phyloP scores from a whole-genome alignment of 2,888 invertebrate genomes.

The Campoplex nolae region DNA sequence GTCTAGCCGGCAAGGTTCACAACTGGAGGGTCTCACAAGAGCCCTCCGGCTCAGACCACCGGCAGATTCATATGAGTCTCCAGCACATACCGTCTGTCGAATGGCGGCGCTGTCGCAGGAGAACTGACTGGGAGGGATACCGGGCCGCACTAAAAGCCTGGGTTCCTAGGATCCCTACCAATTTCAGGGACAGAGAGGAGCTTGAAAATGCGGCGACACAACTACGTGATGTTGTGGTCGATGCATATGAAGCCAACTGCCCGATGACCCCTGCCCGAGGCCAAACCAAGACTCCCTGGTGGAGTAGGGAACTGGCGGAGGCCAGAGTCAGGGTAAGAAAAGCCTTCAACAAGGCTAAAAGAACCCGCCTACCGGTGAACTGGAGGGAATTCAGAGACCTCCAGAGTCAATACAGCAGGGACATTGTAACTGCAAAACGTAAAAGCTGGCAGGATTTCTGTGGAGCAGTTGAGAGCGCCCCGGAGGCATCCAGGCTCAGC shows the following conservation, averaged over 20 bases:
- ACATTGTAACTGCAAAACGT: not conserved
- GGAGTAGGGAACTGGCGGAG: slow-evolving; percentile 37
- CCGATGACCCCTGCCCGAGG: not conserved
- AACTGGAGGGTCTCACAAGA: too few relatives aligned
- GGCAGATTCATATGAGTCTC: too few relatives aligned
- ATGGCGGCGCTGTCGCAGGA: not conserved
- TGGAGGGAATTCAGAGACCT: too few relatives aligned
- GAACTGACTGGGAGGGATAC: not conserved
- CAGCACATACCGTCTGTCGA: not conserved
- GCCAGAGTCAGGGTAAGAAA: not conserved
- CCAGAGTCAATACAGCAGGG: not conserved
- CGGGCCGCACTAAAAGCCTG: too few relatives aligned
- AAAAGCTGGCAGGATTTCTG: slow-evolving; percentile 4
- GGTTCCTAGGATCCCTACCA: too few relatives aligned
- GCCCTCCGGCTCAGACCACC: too few relatives aligned
- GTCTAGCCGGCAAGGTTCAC: too few relatives aligned
- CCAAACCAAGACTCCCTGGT: slow-evolving; percentile 31
- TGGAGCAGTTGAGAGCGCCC: too few relatives aligned
- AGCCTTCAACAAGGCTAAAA: slow-evolving; percentile 34
- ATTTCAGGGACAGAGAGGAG: too few relatives aligned
- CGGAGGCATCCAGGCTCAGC: slow-evolving; percentile 12
- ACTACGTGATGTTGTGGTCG: not conserved
- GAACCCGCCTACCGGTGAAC: not conserved
- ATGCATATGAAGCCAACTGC: slow-evolving; percentile 52
- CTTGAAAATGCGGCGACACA: not conserved